Evolutionary conservation across 2,113 vertebrate genomes (phyloP), one percentile per base, ranked within the genome.

Genomic region (Bagarius yarrelli): DNA sequence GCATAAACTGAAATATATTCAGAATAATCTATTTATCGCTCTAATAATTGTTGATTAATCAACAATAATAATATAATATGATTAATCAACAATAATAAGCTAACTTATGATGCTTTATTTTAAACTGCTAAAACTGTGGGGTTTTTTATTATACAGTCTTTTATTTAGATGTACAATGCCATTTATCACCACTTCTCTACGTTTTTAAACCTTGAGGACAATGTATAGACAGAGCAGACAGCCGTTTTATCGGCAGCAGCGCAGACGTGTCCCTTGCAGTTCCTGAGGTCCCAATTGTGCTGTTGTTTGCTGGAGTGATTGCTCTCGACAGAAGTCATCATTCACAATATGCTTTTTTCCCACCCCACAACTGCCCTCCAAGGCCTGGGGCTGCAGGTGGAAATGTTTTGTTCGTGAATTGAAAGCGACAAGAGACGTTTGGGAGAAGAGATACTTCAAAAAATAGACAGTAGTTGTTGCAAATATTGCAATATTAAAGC

Each of bases 291-390:
- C 74, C 30, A 16, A 44, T 12, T 56, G n/a, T 52, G 66, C 21
- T 64, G 59, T 81, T 81, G 66, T 81, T 75, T 55, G 50, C 47
- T 64, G 59, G 47, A 81, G 59, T 55, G 44, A 81, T 74, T 81
- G 56, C 25, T 53, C 18, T 25, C 18, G 59, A 81, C 79, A 81
- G 71, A 52, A 64, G 59, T 64, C 70, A 75, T 81, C 71, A 76
- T 75, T 64, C 52, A 64, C 71, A 44, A 47, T 40, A 66, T 75
- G 60, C 60, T 67, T 81, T 81, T 63, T 13, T 40, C 8, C 8
- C 44, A 1, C 44, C 32, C 75, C 72, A 56, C 47, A 50, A 32
- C 79, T 79, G 50, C 63, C 50, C 63, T 56, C 25, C 63, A 79
- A 69, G 71, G 71, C 71, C 78, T 34, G 55, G 8, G 55, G 19